Base-by-base conservation (phyloP, 1,140 invertebrate species). In the Ylistrum balloti region DNA sequence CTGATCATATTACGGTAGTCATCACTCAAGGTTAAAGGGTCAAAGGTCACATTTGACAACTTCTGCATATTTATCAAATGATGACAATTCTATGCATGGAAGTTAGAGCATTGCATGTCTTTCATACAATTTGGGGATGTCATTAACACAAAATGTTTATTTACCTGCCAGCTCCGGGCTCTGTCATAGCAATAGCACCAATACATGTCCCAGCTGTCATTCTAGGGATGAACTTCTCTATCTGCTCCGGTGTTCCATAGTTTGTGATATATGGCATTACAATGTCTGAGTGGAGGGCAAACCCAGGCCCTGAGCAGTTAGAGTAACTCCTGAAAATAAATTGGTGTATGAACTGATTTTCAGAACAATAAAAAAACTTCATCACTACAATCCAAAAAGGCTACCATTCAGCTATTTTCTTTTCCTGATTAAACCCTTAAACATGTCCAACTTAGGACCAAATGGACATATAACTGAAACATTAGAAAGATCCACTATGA, bases 181-280 rank as follows among this genome's bases (percentile, higher is more conserved):
- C 96, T 87, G 96, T 96, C 96, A 97, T 97, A 86, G 96, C 96
- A 89, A 97, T 96, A 11, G 96, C 96, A 86, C 96, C 95, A 89
- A 97, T 96, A 90, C 95, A 95, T 86, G 94, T 95, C 0, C 97
- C 97, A 32, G 96, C 95, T 34, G 94, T 94, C 96, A 97, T 96
- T 88, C 92, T 93, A 5, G 96, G 96, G 34, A 97, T 95, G 88
- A 96, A 96, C 88, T 96, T 96, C 88, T 96, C 95, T 17, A 95
- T 95, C 93, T 97, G 96, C 89, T 97, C 96, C 86, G 94, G 93
- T 33, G 95, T 96, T 32, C 96, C 97, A 93, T 96, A 97, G 88
- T 96, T 94, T 10, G 94, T 92, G 74, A 97, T 96, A 93, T 97
- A 97, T 1, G 97, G 96, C 96, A 97, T 96, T 0, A 97, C 95